Base-by-base conservation (phyloP, 2,888 invertebrate genomes). In the Schrankia costaestrigalis region DNA sequence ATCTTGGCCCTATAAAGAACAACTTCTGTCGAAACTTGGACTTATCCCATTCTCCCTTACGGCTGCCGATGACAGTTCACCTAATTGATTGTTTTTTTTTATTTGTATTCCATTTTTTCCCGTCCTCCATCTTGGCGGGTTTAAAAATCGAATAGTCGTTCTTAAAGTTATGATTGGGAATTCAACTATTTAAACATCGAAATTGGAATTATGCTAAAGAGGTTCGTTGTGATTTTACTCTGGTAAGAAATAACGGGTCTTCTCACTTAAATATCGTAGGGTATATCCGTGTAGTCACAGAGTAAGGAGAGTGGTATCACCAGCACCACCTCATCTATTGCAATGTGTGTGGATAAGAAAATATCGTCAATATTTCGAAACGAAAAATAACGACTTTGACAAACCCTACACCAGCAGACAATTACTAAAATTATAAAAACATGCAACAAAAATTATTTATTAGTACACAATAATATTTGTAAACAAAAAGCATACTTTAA, bases 21-120 rank as follows among this genome's bases (percentile, higher is more conserved):
- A 32, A 53, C 43, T 46, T 55, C n/a, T 49, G 41, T 39, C 35
- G 34, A 47, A 61, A 63, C 60, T 65, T 71, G 63, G 62, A 63
- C 60, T 56, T 61, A 65, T 65, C 63, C 61, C 62, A 62, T 64
- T 63, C 54, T 65, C 67, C 63, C 64, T 56, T 55, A 56, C 56
- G 41, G 35, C 80, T 84, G 85, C 56, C 52, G 51, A 42, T 82
- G 86, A 84, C 86, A 86, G 83, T 67, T 79, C 70, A 52, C 57
- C 72, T 85, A 84, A 85, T 86, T 85, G 84, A 78, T 82, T 77
- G 73, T 76, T 80, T 82, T 78, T 78, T 72, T 67, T 65, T n/a
- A n/a, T n/a, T 48, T 53, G 35, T 41, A 44, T 63, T 65, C 60
- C 42, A 23, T 35, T 29, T 44, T 40, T 45, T 39, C 27, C 36